Evolutionary conservation across 2,888 invertebrate genomes (phyloP).

Genomic region (Vandiemenella viatica): DNA sequence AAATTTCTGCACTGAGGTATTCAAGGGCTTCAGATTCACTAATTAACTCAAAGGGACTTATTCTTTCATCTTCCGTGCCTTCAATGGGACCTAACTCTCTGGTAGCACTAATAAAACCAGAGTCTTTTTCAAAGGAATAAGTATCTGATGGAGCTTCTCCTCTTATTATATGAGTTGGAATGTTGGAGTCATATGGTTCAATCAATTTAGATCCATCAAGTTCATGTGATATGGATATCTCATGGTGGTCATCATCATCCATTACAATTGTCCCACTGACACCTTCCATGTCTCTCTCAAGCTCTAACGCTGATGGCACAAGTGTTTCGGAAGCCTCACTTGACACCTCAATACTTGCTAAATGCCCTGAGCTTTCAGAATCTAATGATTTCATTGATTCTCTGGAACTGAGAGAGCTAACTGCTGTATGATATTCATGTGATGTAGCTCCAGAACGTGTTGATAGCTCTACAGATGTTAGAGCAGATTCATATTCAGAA

Average conservation of each 20-base stretch:
- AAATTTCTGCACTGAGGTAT: conserved; percentile 32
- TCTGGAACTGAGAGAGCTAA: conserved; percentile 72
- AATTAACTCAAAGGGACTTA: conserved; percentile 16
- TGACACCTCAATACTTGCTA: conserved; percentile 70
- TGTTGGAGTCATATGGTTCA: conserved; percentile 23
- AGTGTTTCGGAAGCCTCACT: conserved; percentile 85
- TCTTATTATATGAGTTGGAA: conserved; percentile 21
- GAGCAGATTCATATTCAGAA: conserved; percentile 75
- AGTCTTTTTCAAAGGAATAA: conserved; percentile 11
- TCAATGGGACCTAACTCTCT: conserved; percentile 21
- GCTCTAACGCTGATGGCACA: conserved; percentile 75
- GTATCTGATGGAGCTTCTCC: conserved; percentile 17
- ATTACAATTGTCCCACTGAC: conserved; percentile 23
- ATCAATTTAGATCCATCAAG: conserved; percentile 8
- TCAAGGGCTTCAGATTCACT: conserved; percentile 20
- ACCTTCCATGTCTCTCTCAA: conserved; percentile 54
- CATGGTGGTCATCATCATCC: conserved; percentile 25
- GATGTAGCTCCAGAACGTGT: conserved; percentile 57
- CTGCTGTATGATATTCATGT: conserved; percentile 74
- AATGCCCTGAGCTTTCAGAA: conserved; percentile 76
- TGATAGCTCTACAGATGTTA: conserved; percentile 64
- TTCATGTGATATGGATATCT: conserved; percentile 17
- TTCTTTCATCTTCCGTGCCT: conserved; percentile 29
- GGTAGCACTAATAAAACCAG: conserved; percentile 3
- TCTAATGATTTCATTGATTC: conserved; percentile 83